Evolutionary conservation across 1,140 invertebrate species (phyloP), one percentile per base, ranked within the genome.

Genomic region (Drosophila murphyi): DNA sequence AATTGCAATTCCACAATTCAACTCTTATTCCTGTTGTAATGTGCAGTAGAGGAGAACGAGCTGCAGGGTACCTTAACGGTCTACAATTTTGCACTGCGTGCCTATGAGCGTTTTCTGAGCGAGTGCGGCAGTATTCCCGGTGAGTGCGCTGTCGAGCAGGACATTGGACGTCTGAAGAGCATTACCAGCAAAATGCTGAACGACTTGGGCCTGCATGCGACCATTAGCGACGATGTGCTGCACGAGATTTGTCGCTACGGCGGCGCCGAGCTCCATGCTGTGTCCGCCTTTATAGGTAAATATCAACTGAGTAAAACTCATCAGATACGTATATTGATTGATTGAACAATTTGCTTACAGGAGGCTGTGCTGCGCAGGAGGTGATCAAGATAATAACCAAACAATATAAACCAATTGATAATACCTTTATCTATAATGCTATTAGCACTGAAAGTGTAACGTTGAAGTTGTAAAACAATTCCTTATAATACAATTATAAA

Each of bases 191-290:
- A 97, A 93, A 92, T 99, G 35, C 93, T 98, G 0, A 95, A 94
- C 68, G 98, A 99, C 93, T 97, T 97, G 95, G 96, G 97, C 7
- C 96, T 96, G 94, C 94, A 95, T 67, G 94, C 95, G 51, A 94
- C 95, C 29, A 95, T 96, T 41, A 98, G 97, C 92, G 98, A 99
- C 93, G 98, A 99, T 93, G 97, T 96, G 87, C 95, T 99, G 12
- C 98, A 99, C 93, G 98, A 99, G 94, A 96, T 99, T 93, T 98
- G 97, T 91, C 93, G 96, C 48, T 99, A 98, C 93, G 98, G 98
- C 50, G 98, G 97, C 12, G 95, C 97, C 5, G 98, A 99, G 93
- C 93, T 99, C 45, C 98, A 99, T 93, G 97, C 97, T 35, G 95
- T 99, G n/a, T 98, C 98, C 32, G 96, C 98, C 5, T 98, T 98